Base-by-base conservation (phyloP, 2,888 invertebrate species). In the Campopleginae sp. region DNA sequence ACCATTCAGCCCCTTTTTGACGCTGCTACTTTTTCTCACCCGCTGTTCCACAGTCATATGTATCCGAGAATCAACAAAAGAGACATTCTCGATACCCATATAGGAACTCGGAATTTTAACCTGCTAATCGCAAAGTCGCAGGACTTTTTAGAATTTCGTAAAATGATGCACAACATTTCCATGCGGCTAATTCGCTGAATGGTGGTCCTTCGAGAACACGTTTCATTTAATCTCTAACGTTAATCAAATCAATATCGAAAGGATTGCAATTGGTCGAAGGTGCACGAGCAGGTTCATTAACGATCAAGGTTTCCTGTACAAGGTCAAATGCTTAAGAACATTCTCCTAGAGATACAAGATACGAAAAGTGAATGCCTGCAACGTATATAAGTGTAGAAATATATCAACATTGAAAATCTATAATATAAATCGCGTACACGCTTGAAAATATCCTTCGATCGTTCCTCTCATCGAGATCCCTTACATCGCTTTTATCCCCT, bases 401-500 rank as follows among this genome's bases (percentile, higher is more conserved):
- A 58, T 58, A 58, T 58, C 58, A 58, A 58, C 58, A 27, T 58
- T 58, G 27, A 58, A 58, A 58, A 63, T 75, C 75, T 63, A 63
- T 65, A 63, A 63, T 75, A 74, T 33, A 61, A 58, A 80, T 68
- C 61, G 79, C 61, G 79, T 72, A 71, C 42, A 63, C 7, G 82
- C 14, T 72, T 72, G 68, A 76, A 66, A 82, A 70, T 80, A 79
- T 77, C 54, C 80, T 70, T 51, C 78, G 58, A 48, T 70, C 66
- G 80, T 78, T 58, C 74, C 75, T 84, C 84, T 78, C 80, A 81
- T 84, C 78, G 78, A n/a, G n/a, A 70, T 66, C 78, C 70, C 78
- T 80, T 74, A 77, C 63, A 84, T 79, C 84, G 76, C 19, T 58
- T 63, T 80, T 61, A 58, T 46, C 70, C 76, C 81, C 76, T 80